phyloP scores from a whole-genome alignment of 2,888 invertebrate genomes.

The Mythimna impura region DNA sequence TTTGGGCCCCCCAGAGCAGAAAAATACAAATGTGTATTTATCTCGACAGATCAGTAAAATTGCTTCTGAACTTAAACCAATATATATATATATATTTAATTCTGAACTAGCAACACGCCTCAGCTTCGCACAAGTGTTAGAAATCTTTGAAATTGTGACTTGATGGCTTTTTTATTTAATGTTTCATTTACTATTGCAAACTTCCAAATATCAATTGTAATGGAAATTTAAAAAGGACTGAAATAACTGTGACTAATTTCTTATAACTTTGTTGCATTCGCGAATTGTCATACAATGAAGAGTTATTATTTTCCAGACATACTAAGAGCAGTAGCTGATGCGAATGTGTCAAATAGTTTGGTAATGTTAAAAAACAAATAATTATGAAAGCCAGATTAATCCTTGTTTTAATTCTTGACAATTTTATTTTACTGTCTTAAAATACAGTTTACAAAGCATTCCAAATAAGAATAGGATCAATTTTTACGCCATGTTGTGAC shows the following conservation, averaged over 20 bases:
- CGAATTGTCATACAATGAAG: neutral
- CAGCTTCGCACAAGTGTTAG: no score
- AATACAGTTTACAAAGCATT: no score
- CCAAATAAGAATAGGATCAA: no score
- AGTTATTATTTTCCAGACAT: neutral
- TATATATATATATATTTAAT: no score
- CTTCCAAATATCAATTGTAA: neutral
- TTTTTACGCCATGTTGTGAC: no score
- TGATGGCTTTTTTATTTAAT: neutral
- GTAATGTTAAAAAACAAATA: neutral
- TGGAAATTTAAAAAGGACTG: no score
- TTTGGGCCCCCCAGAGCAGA: no score
- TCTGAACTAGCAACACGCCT: no score
- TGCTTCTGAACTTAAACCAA: no score
- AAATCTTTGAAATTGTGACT: no score
- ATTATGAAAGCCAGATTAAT: neutral
- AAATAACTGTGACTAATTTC: neutral
- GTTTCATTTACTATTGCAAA: no score
- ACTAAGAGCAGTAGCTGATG: neutral
- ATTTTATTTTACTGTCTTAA: neutral
- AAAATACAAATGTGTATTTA: neutral
- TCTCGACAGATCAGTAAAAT: neutral
- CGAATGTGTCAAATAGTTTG: neutral
- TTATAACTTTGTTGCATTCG: neutral
- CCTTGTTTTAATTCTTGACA: neutral